Conservation (phyloP, 2,797 vertebrate genomes). For the Borostomias antarcticus region DNA sequence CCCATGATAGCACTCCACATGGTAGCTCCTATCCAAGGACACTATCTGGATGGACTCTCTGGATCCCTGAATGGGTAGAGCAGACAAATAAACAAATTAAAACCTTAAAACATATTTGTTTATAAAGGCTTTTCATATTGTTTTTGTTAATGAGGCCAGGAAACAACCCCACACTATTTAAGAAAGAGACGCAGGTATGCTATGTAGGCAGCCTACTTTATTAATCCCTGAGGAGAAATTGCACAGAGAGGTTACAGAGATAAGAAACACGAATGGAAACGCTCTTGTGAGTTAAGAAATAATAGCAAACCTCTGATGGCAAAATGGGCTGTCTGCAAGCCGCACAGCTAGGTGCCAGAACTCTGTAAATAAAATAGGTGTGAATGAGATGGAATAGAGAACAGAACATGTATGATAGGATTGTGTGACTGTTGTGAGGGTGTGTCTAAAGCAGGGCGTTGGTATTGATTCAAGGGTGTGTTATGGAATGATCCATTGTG, state of each 20-base stretch:
- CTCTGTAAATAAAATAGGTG: slow-evolving; percentile 64
- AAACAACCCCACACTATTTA: no score
- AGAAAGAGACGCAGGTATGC: no score
- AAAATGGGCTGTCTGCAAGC: slow-evolving; percentile 83
- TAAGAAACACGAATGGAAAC: no score
- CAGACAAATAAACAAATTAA: slow-evolving; percentile 22
- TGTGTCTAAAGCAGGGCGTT: slow-evolving; percentile 11
- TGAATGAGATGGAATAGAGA: slow-evolving; percentile 15
- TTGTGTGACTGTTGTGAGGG: slow-evolving; percentile 22
- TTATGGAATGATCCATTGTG: slow-evolving; percentile 42
- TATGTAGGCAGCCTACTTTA: no score
- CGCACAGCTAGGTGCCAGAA: slow-evolving; percentile 82
- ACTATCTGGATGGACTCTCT: slow-evolving; percentile 87
- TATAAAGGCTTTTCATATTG: no score
- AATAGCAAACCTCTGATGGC: slow-evolving; percentile 79
- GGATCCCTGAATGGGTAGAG: slow-evolving; percentile 76
- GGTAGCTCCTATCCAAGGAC: slow-evolving; percentile 84
- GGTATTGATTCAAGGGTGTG: slow-evolving; percentile 9
- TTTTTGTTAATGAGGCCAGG: no score
- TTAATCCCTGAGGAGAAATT: no score
- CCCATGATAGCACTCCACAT: slow-evolving; percentile 83
- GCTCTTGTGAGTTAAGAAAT: no score
- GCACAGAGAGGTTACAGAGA: no score
- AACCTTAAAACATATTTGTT: neutral
- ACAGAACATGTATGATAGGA: slow-evolving; percentile 5